phyloP scores from a whole-genome alignment of 35 echinoderm and acorn worm genomes.

The Patiria miniata region DNA sequence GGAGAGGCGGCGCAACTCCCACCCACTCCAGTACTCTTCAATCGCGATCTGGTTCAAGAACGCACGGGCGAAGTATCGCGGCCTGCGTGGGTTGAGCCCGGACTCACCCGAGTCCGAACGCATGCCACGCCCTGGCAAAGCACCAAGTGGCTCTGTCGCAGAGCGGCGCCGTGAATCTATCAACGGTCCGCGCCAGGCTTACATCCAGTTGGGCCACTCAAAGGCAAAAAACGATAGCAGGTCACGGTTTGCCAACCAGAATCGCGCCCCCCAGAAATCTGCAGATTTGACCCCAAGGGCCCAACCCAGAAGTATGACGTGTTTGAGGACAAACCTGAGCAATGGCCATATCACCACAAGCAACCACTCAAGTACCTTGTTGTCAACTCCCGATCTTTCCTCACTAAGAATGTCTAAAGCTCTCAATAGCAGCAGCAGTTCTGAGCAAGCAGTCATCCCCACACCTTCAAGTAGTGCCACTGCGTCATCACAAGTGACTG shows the following conservation, averaged over 20 bases:
- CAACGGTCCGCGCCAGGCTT: not conserved
- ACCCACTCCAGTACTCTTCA: slow-evolving; percentile 91
- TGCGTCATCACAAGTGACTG: slow-evolving; percentile 50
- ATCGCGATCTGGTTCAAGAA: slow-evolving; percentile 99
- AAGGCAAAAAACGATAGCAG: not conserved
- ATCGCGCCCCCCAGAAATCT: not conserved
- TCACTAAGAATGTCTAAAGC: not conserved
- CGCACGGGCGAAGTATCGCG: slow-evolving; percentile 85
- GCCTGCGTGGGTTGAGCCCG: slow-evolving; percentile 30
- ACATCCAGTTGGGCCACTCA: slow-evolving; percentile 13
- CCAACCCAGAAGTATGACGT: not conserved
- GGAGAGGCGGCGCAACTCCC: slow-evolving; percentile 75
- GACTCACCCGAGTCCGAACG: slow-evolving; percentile 28
- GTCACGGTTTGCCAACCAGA: slow-evolving; percentile 7
- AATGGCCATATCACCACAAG: not conserved
- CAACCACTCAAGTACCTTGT: not conserved
- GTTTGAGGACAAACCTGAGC: not conserved
- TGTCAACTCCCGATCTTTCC: slow-evolving; percentile 22
- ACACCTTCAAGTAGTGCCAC: not conserved
- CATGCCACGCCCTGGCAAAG: not conserved
- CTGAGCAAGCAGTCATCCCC: not conserved
- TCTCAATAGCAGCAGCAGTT: not conserved
- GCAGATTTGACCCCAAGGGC: not conserved
- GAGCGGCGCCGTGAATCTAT: not conserved
- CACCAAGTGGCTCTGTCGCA: not conserved